Conservation (phyloP, 1,140 invertebrate genomes). For the Lepidurus arcticus region DNA sequence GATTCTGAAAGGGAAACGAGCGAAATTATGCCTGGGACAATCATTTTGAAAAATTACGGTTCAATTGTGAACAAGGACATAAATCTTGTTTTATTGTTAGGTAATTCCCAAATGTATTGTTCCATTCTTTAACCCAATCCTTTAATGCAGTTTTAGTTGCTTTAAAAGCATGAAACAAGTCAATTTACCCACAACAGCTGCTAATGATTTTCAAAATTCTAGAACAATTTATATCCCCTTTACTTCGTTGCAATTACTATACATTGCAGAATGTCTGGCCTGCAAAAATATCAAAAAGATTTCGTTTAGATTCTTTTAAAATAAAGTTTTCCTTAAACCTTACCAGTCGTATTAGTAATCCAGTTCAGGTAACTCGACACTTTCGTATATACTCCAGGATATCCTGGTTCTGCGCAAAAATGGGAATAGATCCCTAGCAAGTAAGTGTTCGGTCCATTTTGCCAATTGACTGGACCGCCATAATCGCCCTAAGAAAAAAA, state of each 20-base stretch:
- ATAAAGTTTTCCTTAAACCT: neutral
- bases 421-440: conserved; percentile 45
- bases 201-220: neutral
- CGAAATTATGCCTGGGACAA: too few relatives aligned
- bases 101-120: too few relatives aligned
- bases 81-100: too few relatives aligned
- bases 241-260: neutral
- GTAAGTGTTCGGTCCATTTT: neutral
- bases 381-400: conserved; percentile 50
- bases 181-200: too few relatives aligned
- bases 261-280: neutral
- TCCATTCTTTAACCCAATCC: too few relatives aligned
- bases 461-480: conserved; percentile 25
- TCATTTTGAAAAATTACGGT: too few relatives aligned
- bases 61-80: too few relatives aligned
- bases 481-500: conserved; percentile 27
- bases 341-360: conserved; percentile 26
- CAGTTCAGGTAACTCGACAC: conserved; percentile 39
- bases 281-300: neutral
- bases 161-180: too few relatives aligned
- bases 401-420: conserved; percentile 49
- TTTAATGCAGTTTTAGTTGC: too few relatives aligned
- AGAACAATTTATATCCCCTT: neutral
- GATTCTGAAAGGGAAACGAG: too few relatives aligned
- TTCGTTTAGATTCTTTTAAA: neutral